Base-by-base conservation (phyloP, 2,888 invertebrate genomes). In the Chrysina gloriosa region DNA sequence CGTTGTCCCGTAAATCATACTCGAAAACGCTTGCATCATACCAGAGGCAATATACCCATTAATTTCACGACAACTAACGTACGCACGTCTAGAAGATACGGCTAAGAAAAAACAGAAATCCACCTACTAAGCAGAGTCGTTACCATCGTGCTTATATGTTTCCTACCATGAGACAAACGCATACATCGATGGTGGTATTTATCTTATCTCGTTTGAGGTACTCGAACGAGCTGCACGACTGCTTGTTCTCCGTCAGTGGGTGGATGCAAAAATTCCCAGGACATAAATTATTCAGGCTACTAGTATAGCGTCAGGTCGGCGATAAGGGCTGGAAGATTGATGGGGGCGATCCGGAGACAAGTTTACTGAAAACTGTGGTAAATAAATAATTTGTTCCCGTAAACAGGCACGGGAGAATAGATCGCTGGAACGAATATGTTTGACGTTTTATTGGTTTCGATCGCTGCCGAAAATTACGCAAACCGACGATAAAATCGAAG, bases 231-330 rank as follows among this genome's bases (percentile, higher is more conserved):
- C 19, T n/a, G 19, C 19, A 21, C 42, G 27, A 16, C 42, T 61
- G 58, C 45, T 61, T 61, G 58, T 61, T 61, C 45, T 61, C 58
- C 45, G 58, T 61, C 58, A 61, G 58, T 61, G 45, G 58, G 42
- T 61, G 58, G 42, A 61, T 61, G 58, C 58, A 42, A 61, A 52
- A 61, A 42, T 61, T 61, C 58, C 58, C 58, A 61, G 42, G 42
- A 42, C 58, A 42, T 61, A 61, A 61, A 61, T 61, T 42, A 61
- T 61, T 42, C 42, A 27, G 42, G 45, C 58, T 61, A 56, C 56
- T 21, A 56, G 34, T 21, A 36, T 29, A 7, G 0, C n/a, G 36
- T 11, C n/a, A 14, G 7, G 52, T 52, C 52, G n/a, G 16, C 27
- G 50, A 29, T 45, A 45, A 45, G 45, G 7, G n/a, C n/a, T n/a